Evolutionary conservation across 2,888 invertebrate species (phyloP), one percentile per base, ranked within the genome.

Genomic region (Notodonta dromedarius): DNA sequence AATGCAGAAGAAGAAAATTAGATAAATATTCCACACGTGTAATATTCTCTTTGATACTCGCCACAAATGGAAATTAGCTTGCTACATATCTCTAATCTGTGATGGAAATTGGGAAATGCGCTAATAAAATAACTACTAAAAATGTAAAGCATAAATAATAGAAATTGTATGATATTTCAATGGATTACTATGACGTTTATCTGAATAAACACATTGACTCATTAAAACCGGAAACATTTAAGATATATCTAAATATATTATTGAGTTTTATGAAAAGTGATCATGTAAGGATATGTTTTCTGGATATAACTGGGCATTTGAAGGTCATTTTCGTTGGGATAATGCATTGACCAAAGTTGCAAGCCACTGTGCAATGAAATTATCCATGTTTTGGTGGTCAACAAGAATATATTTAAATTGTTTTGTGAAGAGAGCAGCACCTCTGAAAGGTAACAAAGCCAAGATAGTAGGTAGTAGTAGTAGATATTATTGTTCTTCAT

Each of bases 241-340:
- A 62, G 0, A 70, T 73, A 32, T 75, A 74, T 56, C 58, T 83
- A 0, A 50, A 67, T 5, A 66, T 67, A 56, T 66, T 78, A 16
- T 51, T 66, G 13, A 11, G 57, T 6, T 84, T 79, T 63, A 62
- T 86, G 4, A 60, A 66, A 24, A 76, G 70, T 56, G 42, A 61
- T 5, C 61, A 65, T 0, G 66, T 40, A 0, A 74, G 79, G 40
- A 4, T 80, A 6, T 60, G 61, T 53, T 82, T 85, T 40, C 71
- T 73, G 0, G 59, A 62, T 5, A 59, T 74, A 16, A 60, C 76
- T 0, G 59, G 61, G 1, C 42, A 63, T 2, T 61, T 76, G 7
- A 73, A 81, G 48, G 73, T 73, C 0, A 65, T 83, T 46, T 59
- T 87, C 5, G 59, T 73, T 0, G 68, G 67, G 12, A 66, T 87